Percentiles rank a stretch among this genome's conserved stretches.
Evolutionary conservation across 2,113 vertebrate genomes (phyloP).

Genomic region (Colinus virginianus): DNA sequence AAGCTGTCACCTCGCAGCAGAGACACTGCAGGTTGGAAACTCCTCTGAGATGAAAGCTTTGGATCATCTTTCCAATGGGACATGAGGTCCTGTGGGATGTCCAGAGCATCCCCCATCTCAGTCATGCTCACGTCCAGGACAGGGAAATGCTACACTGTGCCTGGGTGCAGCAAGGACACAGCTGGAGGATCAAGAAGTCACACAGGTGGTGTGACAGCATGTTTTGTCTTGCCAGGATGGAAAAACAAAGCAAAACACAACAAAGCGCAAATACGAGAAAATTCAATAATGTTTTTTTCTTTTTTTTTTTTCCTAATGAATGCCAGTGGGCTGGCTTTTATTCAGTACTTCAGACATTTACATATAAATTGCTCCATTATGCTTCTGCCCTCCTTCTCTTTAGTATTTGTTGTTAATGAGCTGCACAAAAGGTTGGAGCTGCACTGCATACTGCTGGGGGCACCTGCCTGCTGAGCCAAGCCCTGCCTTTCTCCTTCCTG

Average conservation of each 20-base stretch:
- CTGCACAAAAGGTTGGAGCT: slow-evolving; percentile 66
- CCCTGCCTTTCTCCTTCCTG: neutral
- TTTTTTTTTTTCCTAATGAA: slow-evolving; percentile 41
- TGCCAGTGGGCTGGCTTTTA: slow-evolving; percentile 30
- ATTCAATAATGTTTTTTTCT: neutral
- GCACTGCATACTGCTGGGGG: slow-evolving; percentile 3
- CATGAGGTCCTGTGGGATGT: neutral
- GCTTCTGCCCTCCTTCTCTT: slow-evolving; percentile 74
- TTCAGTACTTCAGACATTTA: slow-evolving; percentile 74
- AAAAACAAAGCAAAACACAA: neutral
- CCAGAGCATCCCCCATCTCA: rapidly evolving
- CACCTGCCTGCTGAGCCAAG: neutral
- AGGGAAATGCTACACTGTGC: neutral
- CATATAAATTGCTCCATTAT: slow-evolving; percentile 82
- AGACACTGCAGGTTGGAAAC: neutral
- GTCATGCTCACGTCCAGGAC: neutral
- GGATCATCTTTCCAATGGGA: neutral
- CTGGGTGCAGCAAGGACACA: neutral
- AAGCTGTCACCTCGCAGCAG: neutral
- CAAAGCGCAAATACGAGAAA: neutral
- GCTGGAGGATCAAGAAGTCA: neutral
- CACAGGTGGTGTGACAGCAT: neutral
- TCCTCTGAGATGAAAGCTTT: neutral
- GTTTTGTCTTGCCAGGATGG: neutral
- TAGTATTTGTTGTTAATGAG: slow-evolving; percentile 70